Evolutionary conservation across 2,888 invertebrate species (phyloP), one percentile per base, ranked within the genome.

Genomic region (Seira ritae): DNA sequence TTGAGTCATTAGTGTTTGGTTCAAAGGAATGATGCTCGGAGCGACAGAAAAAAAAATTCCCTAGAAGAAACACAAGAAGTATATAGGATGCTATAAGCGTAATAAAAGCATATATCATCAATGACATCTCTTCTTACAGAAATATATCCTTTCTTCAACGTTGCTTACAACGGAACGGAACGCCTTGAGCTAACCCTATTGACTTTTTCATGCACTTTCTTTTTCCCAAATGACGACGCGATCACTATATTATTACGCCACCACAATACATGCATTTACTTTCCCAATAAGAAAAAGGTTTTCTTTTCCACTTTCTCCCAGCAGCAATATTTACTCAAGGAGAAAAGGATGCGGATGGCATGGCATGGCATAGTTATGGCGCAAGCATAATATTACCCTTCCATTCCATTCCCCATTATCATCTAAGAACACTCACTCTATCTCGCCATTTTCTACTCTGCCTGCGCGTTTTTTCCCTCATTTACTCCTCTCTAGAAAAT

Each of bases 321-420:
- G 3, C 3, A 55, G 55, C 55, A 55, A n/a, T 55, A 17, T 55
- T 55, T 55, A 55, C 55, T 15, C 55, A 55, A 55, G 55, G 17
- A 55, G 12, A 55, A n/a, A 55, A 17, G 17, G 55, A 55, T 55
- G 55, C 55, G 17, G 55, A 55, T 55, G 55, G 55, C 6, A 17
- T 8, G 55, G 55, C 55, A n/a, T 8, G 55, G 55, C 55, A 42
- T n/a, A n/a, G n/a, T n/a, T n/a, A 17, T 55, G 55, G 55, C 55
- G 55, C 55, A 55, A 55, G 6, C 55, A n/a, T 55, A 55, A n/a
- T 55, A 55, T 55, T 55, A 55, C 55, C 55, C 55, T 42, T 55
- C 31, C 31, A 31, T 31, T n/a, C n/a, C n/a, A n/a, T 31, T 31
- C 31, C 8, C 31, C 31, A 31, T 31, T 31, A 31, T 31, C 31